phyloP scores from a whole-genome alignment of 35 echinoderm and acorn worm species.

The Lytechinus pictus region DNA sequence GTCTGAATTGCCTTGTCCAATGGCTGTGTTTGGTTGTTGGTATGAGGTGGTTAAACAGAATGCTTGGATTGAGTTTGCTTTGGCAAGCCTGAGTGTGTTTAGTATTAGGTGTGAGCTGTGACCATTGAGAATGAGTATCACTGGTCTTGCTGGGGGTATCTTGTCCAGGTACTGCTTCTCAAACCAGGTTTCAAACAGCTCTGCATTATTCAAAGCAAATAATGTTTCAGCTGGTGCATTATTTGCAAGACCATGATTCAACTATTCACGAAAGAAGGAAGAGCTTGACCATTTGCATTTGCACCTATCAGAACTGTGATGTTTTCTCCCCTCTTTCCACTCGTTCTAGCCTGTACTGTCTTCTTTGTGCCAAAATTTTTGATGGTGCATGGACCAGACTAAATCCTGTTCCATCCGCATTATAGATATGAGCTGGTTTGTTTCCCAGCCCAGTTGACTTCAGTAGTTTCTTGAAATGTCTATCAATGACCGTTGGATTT shows the following conservation, averaged over 20 bases:
- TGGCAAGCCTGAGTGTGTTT: slow-evolving; percentile 52
- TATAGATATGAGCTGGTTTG: too few species aligned
- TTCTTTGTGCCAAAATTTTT: too few species aligned
- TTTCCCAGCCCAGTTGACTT: too few species aligned
- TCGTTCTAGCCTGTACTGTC: too few species aligned
- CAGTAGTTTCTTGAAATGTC: too few species aligned
- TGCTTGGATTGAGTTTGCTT: slow-evolving; percentile 56
- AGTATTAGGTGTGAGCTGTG: slow-evolving; percentile 57
- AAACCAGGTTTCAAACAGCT: slow-evolving; percentile 49
- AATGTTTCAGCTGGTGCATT: slow-evolving; percentile 73
- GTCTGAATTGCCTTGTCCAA: slow-evolving; percentile 66
- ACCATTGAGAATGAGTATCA: slow-evolving; percentile 62
- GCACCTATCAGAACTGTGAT: too few species aligned
- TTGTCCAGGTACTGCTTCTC: slow-evolving; percentile 50
- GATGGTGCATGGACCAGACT: too few species aligned
- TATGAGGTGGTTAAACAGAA: slow-evolving; percentile 63
- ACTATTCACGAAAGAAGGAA: not conserved
- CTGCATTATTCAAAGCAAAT: too few species aligned
- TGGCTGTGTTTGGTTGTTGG: slow-evolving; percentile 73
- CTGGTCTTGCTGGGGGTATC: slow-evolving; percentile 60
- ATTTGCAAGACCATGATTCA: slow-evolving; percentile 47
- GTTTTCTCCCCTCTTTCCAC: too few species aligned
- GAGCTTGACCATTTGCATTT: too few species aligned
- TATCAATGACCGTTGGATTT: too few species aligned
- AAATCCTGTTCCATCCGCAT: too few species aligned